Conservation (phyloP, 2,888 invertebrate species). For the Drosophila neonasuta region DNA sequence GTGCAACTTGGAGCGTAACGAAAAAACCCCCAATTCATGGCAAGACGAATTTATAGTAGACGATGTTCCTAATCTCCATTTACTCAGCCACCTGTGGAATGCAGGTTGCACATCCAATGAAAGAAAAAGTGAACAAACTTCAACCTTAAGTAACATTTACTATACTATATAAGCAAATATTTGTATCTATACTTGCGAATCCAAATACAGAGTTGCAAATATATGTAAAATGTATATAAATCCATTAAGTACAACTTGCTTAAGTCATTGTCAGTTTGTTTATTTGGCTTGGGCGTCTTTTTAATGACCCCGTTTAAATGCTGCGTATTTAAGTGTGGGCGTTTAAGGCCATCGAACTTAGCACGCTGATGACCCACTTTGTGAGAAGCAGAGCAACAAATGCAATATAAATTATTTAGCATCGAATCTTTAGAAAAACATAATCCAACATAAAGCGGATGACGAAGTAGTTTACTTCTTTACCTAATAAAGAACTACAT, state of each 20-base stretch:
- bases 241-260: neutral
- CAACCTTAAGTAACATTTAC: constrained; percentile 9
- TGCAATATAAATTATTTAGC: neutral
- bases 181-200: neutral
- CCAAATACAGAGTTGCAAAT: constrained; percentile 7
- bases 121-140: constrained; percentile 2
- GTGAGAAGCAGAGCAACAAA: neutral
- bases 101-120: neutral
- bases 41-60: constrained; percentile 37
- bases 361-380: neutral
- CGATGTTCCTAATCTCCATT: constrained; percentile 37
- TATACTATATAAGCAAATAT: neutral
- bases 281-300: neutral
- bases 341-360: neutral
- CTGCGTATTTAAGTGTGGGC: neutral
- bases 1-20: neutral
- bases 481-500: neutral
- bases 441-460: too few relatives aligned
- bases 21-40: constrained; percentile 1
- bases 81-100: neutral
- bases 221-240: neutral
- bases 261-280: neutral
- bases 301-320: neutral
- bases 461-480: too few relatives aligned
- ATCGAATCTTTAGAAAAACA: too few relatives aligned